A percentile compares a stretch with the other conserved stretches of the same genome.
Conservation (phyloP, 37 sponge, comb jelly and placozoan species). For the Hormiphora californensis region DNA sequence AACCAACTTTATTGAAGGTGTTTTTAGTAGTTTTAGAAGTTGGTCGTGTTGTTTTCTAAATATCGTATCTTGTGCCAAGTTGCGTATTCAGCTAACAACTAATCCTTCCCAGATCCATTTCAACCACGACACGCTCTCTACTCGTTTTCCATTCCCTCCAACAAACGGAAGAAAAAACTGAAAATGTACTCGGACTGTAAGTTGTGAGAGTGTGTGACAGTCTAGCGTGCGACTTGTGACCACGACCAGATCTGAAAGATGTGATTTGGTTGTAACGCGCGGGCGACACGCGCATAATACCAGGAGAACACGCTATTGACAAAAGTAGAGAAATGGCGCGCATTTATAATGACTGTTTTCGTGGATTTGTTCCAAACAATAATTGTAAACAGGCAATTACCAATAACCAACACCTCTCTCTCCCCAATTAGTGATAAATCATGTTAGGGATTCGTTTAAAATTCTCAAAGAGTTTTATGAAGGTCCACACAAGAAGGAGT, state of each 20-base stretch:
- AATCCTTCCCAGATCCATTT: slow-evolving; percentile 23
- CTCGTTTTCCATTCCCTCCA: not conserved
- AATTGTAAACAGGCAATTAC: too few species aligned
- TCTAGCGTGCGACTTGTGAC: too few species aligned
- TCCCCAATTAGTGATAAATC: not conserved
- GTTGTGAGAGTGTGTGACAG: too few species aligned
- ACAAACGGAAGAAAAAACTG: slow-evolving; percentile 3
- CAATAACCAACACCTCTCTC: too few species aligned
- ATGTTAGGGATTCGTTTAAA: not conserved
- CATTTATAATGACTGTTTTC: too few species aligned
- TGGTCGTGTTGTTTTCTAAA: not conserved
- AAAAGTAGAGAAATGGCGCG: too few species aligned
- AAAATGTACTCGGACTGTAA: too few species aligned
- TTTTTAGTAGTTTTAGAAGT: not conserved
- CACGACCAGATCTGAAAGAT: too few species aligned
- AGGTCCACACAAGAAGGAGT: not conserved
- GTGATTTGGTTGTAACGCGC: too few species aligned
- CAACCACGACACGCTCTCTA: not conserved
- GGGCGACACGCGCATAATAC: too few species aligned
- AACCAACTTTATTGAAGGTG: slow-evolving; percentile 1
- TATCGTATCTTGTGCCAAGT: not conserved
- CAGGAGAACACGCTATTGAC: too few species aligned
- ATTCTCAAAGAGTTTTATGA: not conserved
- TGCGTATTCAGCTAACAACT: not conserved
- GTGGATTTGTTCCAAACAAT: too few species aligned